These are phyloP conservation scores for Eurytoma californica DNA, from an alignment of 2,888 invertebrate genomes.

Conservation along the genomic window DNA sequence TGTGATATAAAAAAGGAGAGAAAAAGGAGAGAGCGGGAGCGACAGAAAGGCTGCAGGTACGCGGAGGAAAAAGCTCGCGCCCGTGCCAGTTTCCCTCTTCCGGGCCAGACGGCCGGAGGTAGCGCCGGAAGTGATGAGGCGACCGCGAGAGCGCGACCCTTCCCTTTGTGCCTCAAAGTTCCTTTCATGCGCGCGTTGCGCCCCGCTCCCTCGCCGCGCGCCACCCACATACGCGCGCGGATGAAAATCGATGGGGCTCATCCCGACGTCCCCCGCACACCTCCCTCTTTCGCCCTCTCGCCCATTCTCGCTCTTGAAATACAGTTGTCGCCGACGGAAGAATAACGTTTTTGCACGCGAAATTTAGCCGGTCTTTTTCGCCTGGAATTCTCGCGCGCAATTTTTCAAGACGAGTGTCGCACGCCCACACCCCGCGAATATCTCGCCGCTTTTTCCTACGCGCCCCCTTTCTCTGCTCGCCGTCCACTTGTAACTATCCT, in stretches of 20 bases:
- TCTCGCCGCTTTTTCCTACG: neutral
- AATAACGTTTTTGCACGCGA: slow-evolving; percentile 19
- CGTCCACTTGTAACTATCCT: too few relatives aligned
- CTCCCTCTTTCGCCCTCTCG: neutral
- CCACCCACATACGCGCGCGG: slow-evolving; percentile 1
- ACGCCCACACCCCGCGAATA: neutral
- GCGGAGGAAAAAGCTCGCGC: neutral
- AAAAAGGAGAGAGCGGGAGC: neutral
- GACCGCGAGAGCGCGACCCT: slow-evolving; percentile 34
- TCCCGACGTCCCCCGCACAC: neutral
- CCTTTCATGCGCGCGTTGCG: slow-evolving; percentile 47
- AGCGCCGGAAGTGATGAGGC: slow-evolving; percentile 50
- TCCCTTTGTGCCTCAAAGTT: slow-evolving; percentile 54
- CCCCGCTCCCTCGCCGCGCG: slow-evolving; percentile 4
- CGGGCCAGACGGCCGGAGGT: slow-evolving; percentile 45
- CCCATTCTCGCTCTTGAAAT: neutral
- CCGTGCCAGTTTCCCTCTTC: slow-evolving; percentile 40
- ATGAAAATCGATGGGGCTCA: slow-evolving; percentile 51
- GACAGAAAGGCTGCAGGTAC: neutral
- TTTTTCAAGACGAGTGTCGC: slow-evolving; percentile 5
- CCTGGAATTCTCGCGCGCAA: neutral
- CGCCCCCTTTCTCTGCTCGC: neutral
- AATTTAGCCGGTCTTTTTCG: neutral
- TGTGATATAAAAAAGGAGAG: slow-evolving; percentile 25
- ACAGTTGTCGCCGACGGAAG: slow-evolving; percentile 15